Percentiles rank a stretch among this genome's conserved stretches.
Evolutionary conservation across 2,888 invertebrate genomes (phyloP).

Genomic region (Plebejus melissa): DNA sequence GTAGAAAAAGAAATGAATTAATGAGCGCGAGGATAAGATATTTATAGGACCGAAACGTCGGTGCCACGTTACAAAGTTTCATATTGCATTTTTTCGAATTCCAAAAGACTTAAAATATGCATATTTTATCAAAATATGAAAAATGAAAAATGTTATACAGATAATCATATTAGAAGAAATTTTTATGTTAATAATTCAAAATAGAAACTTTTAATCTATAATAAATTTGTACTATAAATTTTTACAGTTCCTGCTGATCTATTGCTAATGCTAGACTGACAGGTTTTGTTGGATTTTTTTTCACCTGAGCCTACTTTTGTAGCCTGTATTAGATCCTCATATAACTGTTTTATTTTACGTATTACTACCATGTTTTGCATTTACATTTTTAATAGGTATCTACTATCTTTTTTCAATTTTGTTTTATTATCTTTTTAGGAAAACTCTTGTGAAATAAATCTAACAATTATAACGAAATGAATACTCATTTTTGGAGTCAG

Average conservation of each 20-base stretch:
- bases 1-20: constrained; percentile 38
- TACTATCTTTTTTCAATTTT: too few species aligned
- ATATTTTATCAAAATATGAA: background rate
- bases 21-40: constrained; percentile 35
- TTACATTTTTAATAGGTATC: too few species aligned
- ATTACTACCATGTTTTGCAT: too few species aligned
- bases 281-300: background rate
- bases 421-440: too few species aligned
- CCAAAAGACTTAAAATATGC: background rate
- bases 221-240: background rate
- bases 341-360: background rate
- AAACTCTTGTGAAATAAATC: too few species aligned
- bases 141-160: background rate
- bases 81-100: constrained; percentile 33
- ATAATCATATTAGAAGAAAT: background rate
- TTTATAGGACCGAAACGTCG: constrained; percentile 35
- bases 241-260: background rate
- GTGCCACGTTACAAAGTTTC: constrained; percentile 36
- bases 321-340: background rate
- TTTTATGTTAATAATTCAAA: background rate
- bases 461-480: too few species aligned
- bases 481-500: too few species aligned
- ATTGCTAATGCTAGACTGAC: background rate
- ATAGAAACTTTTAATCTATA: background rate
- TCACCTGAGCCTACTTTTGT: background rate